phyloP scores from a whole-genome alignment of 2,888 invertebrate species.

The Xiphydria camelus region DNA sequence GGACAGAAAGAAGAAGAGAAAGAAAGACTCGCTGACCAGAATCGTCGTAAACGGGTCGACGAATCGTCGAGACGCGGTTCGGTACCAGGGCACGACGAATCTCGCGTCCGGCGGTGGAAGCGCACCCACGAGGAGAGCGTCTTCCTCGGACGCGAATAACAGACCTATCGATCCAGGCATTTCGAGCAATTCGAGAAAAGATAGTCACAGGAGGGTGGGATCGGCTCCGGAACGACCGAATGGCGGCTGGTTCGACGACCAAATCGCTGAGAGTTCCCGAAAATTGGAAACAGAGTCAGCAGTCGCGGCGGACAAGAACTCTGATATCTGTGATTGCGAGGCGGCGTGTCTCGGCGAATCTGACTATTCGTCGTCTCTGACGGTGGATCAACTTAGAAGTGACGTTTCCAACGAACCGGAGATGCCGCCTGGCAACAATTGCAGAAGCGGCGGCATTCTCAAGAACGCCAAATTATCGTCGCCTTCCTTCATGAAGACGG shows the following conservation, averaged over 20 bases:
- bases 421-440: slow-evolving; percentile 4
- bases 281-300: too few species aligned
- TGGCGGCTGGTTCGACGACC: not conserved
- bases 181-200: not conserved
- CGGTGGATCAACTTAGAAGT: not conserved
- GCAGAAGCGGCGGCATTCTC: slow-evolving; percentile 24
- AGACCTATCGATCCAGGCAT: too few species aligned
- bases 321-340: too few species aligned
- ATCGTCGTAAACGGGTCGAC: slow-evolving; percentile 15
- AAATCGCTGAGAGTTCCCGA: not conserved
- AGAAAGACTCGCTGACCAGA: slow-evolving; percentile 42
- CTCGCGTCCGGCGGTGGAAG: not conserved
- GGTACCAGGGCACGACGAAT: slow-evolving; percentile 19
- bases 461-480: slow-evolving; percentile 41
- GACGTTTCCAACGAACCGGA: not conserved
- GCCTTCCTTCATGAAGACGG: slow-evolving; percentile 58
- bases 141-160: not conserved
- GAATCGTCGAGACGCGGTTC: slow-evolving; percentile 19
- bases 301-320: not conserved
- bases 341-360: too few species aligned
- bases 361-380: not conserved
- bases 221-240: not conserved
- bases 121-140: not conserved
- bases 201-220: not conserved
- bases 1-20: slow-evolving; percentile 60